These are phyloP conservation scores for Coptodon rendalli DNA, from an alignment of 2,113 vertebrate genomes.

Conservation along the genomic window DNA sequence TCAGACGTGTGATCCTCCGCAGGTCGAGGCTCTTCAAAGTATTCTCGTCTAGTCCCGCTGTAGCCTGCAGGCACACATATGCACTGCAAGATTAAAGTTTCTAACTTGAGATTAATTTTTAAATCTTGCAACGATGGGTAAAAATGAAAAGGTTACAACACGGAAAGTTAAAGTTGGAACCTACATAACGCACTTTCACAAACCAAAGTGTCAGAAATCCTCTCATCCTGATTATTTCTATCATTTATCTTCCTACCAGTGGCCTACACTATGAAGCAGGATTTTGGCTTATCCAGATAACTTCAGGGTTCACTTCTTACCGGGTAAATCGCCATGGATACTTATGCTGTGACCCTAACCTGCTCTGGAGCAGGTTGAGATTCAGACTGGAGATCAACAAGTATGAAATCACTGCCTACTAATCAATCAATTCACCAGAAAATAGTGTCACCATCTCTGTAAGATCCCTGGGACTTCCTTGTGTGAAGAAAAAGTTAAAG, in stretches of 20 bases:
- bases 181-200: not conserved
- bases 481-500: no score
- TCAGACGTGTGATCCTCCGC: not conserved
- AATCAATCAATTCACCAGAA: no score
- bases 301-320: not conserved
- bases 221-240: not conserved
- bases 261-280: not conserved
- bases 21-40: not conserved
- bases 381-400: no score
- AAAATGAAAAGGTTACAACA: not conserved
- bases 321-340: not conserved
- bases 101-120: not conserved
- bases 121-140: not conserved
- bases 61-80: not conserved
- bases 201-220: not conserved
- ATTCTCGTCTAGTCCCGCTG: not conserved
- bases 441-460: no score
- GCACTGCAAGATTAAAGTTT: not conserved
- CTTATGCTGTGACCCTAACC: no score
- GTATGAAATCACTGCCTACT: no score
- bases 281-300: not conserved
- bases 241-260: not conserved
- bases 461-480: no score
- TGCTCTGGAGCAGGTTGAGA: no score
- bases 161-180: not conserved